Evolutionary conservation across 30 jellyfish, hydroid and myxozoan genomes (phyloP), one percentile per base, ranked within the genome.

Genomic region (Hydra vulgaris): DNA sequence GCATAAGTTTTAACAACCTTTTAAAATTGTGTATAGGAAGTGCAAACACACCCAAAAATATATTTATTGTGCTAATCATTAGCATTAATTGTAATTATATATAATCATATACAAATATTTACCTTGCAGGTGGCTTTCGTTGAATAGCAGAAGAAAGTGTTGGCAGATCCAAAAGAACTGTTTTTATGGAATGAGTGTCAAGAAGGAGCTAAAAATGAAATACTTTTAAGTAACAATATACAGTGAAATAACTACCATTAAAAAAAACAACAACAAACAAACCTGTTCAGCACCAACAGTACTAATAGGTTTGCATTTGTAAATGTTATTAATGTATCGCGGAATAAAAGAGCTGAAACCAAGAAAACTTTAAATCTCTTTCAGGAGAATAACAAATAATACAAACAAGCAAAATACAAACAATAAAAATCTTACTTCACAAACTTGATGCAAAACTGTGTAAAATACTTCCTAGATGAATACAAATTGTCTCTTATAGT

Each of bases 231-330:
- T 3, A 40, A 40, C 61, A 3, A 40, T 12, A 40, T 5, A 12
- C 5, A 40, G 12, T 40, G 61, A 40, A 40, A 40, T 5, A 40
- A 40, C 61, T 12, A 40, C 61, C 12, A 40, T 40, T 12, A 5
- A 5, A 5, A 40, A 40, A 12, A 40, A 3, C 5, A 40, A 40
- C 5, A 40, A 40, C 5, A 7, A 23, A 20, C 75, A 20, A 76
- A 92, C 98, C 89, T 92, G 98, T 67, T 94, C 99, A 25, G 96
- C 96, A 27, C 99, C 99, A 71, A 94, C 89, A 17, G 96, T 79
- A 24, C 95, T 80, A 21, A 94, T 77, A 0, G 99, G 99, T 74
- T 88, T 88, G 85, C 99, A 94, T 82, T 85, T 94, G 89, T 88
- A 88, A 21, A 94, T 81, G 72, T 74, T 81, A 73, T 73, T 92